phyloP scores from a whole-genome alignment of 2,113 vertebrate species.

The Dinomys branickii region DNA sequence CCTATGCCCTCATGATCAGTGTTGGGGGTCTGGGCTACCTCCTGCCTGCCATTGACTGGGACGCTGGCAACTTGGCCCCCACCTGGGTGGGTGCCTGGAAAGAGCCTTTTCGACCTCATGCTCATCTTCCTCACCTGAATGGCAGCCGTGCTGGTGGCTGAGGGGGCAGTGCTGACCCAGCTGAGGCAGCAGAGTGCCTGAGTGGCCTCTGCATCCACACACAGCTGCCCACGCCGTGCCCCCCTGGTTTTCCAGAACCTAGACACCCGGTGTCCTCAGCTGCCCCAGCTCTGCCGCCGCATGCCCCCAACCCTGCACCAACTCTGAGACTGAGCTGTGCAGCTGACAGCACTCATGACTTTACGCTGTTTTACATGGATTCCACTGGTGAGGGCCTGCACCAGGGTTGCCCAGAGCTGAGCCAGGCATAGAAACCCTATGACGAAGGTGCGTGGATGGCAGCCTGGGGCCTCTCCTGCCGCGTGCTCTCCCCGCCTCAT shows the following conservation, averaged over 20 bases:
- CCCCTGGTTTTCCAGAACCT: constrained; percentile 74
- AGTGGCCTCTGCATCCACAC: rapidly evolving
- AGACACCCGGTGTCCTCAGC: constrained; percentile 82
- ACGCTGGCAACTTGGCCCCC: too few relatives aligned
- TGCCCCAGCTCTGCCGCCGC: constrained; percentile 86
- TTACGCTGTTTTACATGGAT: constrained; percentile 93
- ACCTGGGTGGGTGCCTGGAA: too few relatives aligned
- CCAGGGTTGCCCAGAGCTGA: constrained; percentile 88
- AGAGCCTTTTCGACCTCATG: too few relatives aligned
- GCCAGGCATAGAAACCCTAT: constrained; percentile 88
- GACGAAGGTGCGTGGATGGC: constrained; percentile 93
- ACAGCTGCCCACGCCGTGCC: constrained; percentile 73
- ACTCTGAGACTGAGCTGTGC: constrained; percentile 90
- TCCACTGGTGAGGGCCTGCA: constrained; percentile 92
- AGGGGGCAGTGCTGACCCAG: constrained; percentile 80
- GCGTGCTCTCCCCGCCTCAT: constrained; percentile 90
- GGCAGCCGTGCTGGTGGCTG: constrained; percentile 87
- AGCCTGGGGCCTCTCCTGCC: constrained; percentile 94
- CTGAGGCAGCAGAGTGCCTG: too few relatives aligned
- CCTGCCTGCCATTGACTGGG: too few relatives aligned
- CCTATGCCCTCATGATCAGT: too few relatives aligned
- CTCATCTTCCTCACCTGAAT: too few relatives aligned
- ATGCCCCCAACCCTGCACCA: constrained; percentile 87
- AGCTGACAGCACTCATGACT: constrained; percentile 94
- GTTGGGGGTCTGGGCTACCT: too few relatives aligned